Evolutionary conservation across 2,888 invertebrate genomes (phyloP).

Genomic region (Hydroisotoma schaefferi): DNA sequence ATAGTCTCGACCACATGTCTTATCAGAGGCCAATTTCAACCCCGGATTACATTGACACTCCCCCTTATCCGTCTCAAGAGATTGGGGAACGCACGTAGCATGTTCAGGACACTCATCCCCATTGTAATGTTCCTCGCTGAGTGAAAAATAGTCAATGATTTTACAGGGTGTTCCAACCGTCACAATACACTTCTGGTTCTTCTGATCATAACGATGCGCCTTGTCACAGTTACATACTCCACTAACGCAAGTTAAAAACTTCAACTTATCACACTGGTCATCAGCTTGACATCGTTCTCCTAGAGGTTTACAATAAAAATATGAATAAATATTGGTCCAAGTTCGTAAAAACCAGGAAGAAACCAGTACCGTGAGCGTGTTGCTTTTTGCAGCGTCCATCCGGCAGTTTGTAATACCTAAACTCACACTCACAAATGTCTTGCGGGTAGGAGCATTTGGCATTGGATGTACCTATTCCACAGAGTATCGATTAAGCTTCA

Average conservation of each 20-base stretch:
- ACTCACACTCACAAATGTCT: conserved; percentile 37
- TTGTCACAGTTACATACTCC: conserved; percentile 36
- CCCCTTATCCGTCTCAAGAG: not conserved
- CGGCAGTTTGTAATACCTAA: conserved; percentile 29
- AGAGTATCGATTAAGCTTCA: no score
- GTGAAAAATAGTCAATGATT: conserved; percentile 24
- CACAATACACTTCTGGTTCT: conserved; percentile 35
- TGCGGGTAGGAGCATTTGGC: conserved; percentile 39
- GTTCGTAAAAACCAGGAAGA: no score
- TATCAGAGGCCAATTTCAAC: conserved; percentile 29
- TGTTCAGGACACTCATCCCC: conserved; percentile 35
- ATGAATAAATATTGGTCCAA: no score
- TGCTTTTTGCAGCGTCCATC: conserved; percentile 34
- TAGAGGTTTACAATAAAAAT: no score
- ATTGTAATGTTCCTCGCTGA: conserved; percentile 20
- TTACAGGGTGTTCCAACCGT: conserved; percentile 24
- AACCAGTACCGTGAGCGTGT: conserved; percentile 31
- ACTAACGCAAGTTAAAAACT: conserved; percentile 30
- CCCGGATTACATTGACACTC: conserved; percentile 29
- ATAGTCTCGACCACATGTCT: conserved; percentile 30
- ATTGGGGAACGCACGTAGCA: conserved; percentile 15
- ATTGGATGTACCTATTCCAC: conserved; percentile 25
- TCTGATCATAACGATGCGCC: conserved; percentile 34
- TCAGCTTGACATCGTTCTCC: conserved; percentile 25
- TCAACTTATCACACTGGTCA: conserved; percentile 36